A percentile compares a stretch with the other conserved stretches of the same genome.
Conservation (phyloP, 2,888 invertebrate species). For the Ochropacha duplaris region DNA sequence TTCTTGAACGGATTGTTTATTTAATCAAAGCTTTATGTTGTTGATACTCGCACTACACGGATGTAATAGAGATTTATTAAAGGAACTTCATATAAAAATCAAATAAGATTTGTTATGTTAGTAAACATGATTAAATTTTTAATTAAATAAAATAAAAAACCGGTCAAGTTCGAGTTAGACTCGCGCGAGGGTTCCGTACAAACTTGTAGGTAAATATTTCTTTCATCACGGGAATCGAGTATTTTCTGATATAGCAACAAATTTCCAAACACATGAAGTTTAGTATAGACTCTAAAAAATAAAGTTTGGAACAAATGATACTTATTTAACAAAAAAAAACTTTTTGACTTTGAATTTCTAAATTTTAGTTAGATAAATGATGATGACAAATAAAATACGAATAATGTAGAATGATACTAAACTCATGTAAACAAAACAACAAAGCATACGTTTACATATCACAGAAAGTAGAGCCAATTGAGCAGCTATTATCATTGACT, state of each 20-base stretch:
- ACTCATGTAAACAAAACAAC: slow-evolving; percentile 41
- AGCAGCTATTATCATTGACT: slow-evolving; percentile 60
- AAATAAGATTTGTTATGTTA: neutral
- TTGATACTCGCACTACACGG: slow-evolving; percentile 36
- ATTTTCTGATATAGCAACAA: no score
- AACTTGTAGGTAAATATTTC: no score
- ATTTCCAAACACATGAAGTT: no score
- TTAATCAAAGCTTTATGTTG: slow-evolving; percentile 37
- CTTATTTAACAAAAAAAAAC: no score
- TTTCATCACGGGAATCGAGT: no score
- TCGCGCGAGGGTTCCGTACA: no score
- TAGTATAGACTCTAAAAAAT: no score
- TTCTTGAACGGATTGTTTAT: slow-evolving; percentile 38
- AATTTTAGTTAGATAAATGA: no score
- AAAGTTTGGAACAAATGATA: no score
- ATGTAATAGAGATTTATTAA: slow-evolving; percentile 42
- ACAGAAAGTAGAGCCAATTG: slow-evolving; percentile 70
- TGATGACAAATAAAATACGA: neutral
- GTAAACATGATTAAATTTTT: neutral
- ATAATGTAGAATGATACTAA: neutral
- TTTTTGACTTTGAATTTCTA: no score
- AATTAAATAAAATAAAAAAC: neutral
- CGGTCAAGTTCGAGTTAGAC: no score
- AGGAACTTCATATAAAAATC: slow-evolving; percentile 37
- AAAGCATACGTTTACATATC: slow-evolving; percentile 66